Conservation (phyloP, 2,888 invertebrate species). For the Byasa hedistus region DNA sequence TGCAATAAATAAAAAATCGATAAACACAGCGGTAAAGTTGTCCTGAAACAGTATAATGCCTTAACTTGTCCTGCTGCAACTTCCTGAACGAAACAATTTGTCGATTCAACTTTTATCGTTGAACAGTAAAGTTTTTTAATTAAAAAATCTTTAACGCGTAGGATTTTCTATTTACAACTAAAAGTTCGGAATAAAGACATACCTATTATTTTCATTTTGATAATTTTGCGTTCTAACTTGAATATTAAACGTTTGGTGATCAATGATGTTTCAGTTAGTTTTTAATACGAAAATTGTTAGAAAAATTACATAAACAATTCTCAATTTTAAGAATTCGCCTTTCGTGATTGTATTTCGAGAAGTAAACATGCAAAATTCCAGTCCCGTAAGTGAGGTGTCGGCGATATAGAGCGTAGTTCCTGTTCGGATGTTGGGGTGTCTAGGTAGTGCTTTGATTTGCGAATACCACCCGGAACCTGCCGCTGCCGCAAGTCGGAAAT, state of each 20-base stretch:
- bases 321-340: background rate
- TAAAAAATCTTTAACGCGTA: too few relatives aligned
- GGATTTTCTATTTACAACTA: background rate
- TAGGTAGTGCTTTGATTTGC: background rate
- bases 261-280: too few relatives aligned
- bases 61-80: background rate
- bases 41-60: background rate
- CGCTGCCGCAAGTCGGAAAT: background rate
- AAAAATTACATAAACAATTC: too few relatives aligned
- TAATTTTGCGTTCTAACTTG: too few relatives aligned
- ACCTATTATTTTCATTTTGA: background rate
- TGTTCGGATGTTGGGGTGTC: slow-evolving; percentile 13
- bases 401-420: background rate
- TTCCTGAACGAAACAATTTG: background rate
- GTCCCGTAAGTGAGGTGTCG: background rate
- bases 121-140: background rate
- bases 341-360: background rate
- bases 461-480: background rate
- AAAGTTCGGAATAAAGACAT: too few relatives aligned
- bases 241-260: too few relatives aligned
- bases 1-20: background rate
- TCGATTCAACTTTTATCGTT: background rate
- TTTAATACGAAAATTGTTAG: too few relatives aligned
- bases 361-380: background rate
- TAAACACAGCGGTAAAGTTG: background rate